Base-by-base conservation (phyloP, 2,888 invertebrate species). In the Hipparchia sbordonii region DNA sequence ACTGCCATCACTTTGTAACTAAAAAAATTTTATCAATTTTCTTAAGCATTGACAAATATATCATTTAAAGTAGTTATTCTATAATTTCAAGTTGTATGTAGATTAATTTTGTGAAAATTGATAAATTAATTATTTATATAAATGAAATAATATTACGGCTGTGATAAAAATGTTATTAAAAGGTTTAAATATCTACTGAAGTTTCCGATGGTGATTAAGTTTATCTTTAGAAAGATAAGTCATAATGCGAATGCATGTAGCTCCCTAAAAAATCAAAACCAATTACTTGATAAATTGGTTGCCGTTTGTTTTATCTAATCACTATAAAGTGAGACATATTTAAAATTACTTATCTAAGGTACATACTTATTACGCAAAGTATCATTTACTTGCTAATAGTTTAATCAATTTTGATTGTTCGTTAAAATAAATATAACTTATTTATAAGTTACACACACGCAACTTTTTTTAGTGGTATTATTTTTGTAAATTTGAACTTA, bases 271-370 rank as follows among this genome's bases (percentile, higher is more conserved):
- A 59, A 68, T 68, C 67, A 68, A 68, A 68, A 48, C n/a, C 59
- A 68, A 68, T 68, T 68, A 68, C 68, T 60, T 68, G 60, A 68
- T 59, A 68, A 48, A 68, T 68, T n/a, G 48, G 59, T 68, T 68
- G 51, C 68, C 59, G 51, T 33, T 68, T 60, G 33, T 33, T 59
- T 68, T 51, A 68, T 68, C 68, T 68, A 10, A 68, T 68, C 68
- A 33, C 12, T 10, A 12, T 10, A 23, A 51, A 23, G 48, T 63
- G 63, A 23, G 9, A 4, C 52, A 65, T 12, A 33, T 6, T 65
- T 52, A 6, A 6, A 33, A 52, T 51, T 33, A 65, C 51, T 33
- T 65, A 62, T 13, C 62, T 62, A n/a, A 7, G 45, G 9, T 62
- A 62, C 3, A 6, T 46, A 45, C 2, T 45, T 13, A 62, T 48